phyloP scores from a whole-genome alignment of 2,113 vertebrate genomes.

The Psammodynastes pulverulentus region DNA sequence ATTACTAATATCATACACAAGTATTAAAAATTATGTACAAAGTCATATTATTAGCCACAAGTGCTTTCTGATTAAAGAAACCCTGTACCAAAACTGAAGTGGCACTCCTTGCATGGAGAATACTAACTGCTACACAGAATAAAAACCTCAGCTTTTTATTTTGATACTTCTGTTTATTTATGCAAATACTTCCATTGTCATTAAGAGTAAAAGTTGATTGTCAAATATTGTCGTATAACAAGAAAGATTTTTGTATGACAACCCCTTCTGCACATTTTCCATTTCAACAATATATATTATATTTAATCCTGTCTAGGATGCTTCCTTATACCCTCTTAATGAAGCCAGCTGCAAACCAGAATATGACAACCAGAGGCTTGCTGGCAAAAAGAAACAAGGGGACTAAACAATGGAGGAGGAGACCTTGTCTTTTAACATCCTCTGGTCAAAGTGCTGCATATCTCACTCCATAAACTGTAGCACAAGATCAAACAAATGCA shows the following conservation, averaged over 20 bases:
- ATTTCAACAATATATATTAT: conserved; percentile 45
- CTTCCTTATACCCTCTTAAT: conserved; percentile 73
- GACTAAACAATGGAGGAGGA: conserved; percentile 48
- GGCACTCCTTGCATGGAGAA: neutral
- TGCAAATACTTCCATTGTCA: neutral
- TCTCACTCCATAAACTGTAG: conserved; percentile 34
- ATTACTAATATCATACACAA: neutral
- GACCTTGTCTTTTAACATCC: conserved; percentile 63
- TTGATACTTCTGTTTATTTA: neutral
- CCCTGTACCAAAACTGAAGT: neutral
- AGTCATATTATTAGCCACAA: neutral
- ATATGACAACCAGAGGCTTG: conserved; percentile 51
- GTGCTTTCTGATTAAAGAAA: neutral
- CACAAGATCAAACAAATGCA: conserved; percentile 67
- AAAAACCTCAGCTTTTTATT: neutral
- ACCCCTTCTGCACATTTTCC: conserved; percentile 23
- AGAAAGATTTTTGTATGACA: conserved; percentile 41
- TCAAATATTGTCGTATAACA: conserved; percentile 31
- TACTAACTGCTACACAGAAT: neutral
- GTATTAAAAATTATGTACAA: neutral
- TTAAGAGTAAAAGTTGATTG: neutral
- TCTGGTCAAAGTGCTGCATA: conserved; percentile 56
- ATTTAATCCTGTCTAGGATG: conserved; percentile 68
- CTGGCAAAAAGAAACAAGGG: neutral
- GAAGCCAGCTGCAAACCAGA: conserved; percentile 65